Percentiles rank a stretch among this genome's conserved stretches.
Evolutionary conservation across 2,797 vertebrate genomes (phyloP).

Genomic region (Eulemur rubriventer): DNA sequence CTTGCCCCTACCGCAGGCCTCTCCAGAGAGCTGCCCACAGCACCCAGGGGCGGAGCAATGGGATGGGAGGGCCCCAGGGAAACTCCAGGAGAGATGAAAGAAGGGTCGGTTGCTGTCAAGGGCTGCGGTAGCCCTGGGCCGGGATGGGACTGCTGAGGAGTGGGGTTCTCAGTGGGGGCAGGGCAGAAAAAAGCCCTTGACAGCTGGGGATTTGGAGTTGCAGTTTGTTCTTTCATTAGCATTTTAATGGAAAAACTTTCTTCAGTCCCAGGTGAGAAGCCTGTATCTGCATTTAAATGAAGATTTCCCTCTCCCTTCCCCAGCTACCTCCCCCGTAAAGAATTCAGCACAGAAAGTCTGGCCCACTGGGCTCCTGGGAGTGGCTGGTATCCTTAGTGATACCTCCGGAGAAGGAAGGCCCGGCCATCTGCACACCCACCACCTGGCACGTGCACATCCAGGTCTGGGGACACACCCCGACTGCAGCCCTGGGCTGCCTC

Average conservation of each 20-base stretch:
- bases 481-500: too few species aligned
- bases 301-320: conserved; percentile 65
- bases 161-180: conserved; percentile 51
- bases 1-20: background rate
- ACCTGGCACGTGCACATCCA: accelerated
- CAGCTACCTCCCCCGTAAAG: conserved; percentile 67
- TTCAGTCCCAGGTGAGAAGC: conserved; percentile 86
- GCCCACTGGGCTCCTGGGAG: conserved; percentile 59
- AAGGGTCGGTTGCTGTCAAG: conserved; percentile 62
- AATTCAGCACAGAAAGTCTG: conserved; percentile 78
- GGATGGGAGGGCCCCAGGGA: background rate
- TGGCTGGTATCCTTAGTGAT: conserved; percentile 39
- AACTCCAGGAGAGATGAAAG: background rate
- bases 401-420: too few species aligned
- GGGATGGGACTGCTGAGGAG: conserved; percentile 63
- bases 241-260: conserved; percentile 92
- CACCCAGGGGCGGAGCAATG: background rate
- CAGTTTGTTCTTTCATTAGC: conserved; percentile 88
- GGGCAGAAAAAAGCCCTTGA: conserved; percentile 17
- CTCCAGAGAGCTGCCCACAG: background rate
- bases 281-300: conserved; percentile 90
- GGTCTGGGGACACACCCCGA: background rate
- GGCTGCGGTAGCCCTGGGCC: conserved; percentile 62
- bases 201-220: conserved; percentile 82
- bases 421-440: background rate